Base-by-base conservation (phyloP, 1,140 invertebrate species). In the Panonychus citri region DNA sequence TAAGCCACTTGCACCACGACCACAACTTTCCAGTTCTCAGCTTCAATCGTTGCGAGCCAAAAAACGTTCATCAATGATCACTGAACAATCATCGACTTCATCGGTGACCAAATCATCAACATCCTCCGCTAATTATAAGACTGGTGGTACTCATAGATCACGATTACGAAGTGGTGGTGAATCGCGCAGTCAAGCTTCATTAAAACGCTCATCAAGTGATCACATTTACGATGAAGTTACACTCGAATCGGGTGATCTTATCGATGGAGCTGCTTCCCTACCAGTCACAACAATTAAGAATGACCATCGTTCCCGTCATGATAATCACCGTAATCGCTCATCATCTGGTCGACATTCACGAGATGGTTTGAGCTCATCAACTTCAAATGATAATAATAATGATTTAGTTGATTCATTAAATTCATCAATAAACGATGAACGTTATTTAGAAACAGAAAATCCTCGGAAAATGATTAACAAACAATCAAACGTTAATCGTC, bases 11-110 rank as follows among this genome's bases (percentile, higher is more conserved):
- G 63, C 59, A 15, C 60, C 63, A 15, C 60, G 60, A 28, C 64
- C 63, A n/a, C 80, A 56, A 82, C 80, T 0, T 77, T 59, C 52
- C 8, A 53, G 52, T 40, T 12, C 19, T 53, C 19, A 37, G 2
- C 13, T 34, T 1, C n/a, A 53, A n/a, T 39, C 24, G 34, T 15
- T 17, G 15, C n/a, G 21, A 24, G 27, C 8, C 24, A 52, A 53
- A n/a, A 53, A 34, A 37, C 13, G 15, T 24, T 15, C 12, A 0
- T 25, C 49, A 25, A 21, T 4, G 17, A 50, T 12, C 19, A 24
- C 12, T 17, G 26, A 50, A 24, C 30, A 5, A 34, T 34, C 30
- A 19, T 12, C 7, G 17, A 12, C 15, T 5, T 19, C 17, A 12
- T 43, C 42, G 4, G 17, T 17, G 17, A 17, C 37, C 8, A 39